These are phyloP conservation scores for Hydrotaea cyrtoneurina DNA, from an alignment of 2,888 invertebrate species.

Conservation along the genomic window DNA sequence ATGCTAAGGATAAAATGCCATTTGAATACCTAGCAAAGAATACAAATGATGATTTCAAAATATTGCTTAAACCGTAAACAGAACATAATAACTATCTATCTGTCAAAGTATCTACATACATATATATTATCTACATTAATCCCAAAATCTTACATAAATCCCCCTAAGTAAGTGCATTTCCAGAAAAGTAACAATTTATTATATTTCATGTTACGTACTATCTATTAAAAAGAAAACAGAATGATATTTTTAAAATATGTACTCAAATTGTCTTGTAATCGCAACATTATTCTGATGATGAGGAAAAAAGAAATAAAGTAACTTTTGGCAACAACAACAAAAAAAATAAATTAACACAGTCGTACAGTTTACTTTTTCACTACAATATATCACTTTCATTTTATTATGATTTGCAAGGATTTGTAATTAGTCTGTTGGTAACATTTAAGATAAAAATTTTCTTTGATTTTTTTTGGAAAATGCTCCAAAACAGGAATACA, in stretches of 20 bases:
- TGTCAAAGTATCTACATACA: conserved; percentile 20
- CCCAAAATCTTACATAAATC: conserved; percentile 30
- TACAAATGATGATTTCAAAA: conserved; percentile 79
- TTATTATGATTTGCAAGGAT: conserved; percentile 7
- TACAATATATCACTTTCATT: conserved; percentile 7
- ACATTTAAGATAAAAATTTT: conserved; percentile 36
- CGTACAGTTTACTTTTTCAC: not conserved
- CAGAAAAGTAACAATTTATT: conserved; percentile 44
- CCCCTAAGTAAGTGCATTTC: conserved; percentile 58
- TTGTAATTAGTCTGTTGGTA: conserved; percentile 40
- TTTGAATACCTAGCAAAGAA: conserved; percentile 79
- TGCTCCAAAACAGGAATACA: conserved; percentile 44
- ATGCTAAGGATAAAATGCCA: conserved; percentile 81
- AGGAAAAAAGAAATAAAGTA: conserved; percentile 1
- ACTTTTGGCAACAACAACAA: not conserved
- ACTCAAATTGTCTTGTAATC: not conserved
- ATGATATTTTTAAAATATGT: conserved; percentile 57
- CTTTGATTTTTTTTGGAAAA: conserved; percentile 17
- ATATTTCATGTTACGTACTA: conserved; percentile 50
- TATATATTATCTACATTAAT: not conserved
- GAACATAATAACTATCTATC: conserved; percentile 19
- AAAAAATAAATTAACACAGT: not conserved
- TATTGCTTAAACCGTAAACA: conserved; percentile 77
- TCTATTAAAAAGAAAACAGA: conserved; percentile 38
- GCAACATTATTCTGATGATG: not conserved